Evolutionary conservation across 1,140 invertebrate species (phyloP).

Genomic region (Anthonomus grandis): DNA sequence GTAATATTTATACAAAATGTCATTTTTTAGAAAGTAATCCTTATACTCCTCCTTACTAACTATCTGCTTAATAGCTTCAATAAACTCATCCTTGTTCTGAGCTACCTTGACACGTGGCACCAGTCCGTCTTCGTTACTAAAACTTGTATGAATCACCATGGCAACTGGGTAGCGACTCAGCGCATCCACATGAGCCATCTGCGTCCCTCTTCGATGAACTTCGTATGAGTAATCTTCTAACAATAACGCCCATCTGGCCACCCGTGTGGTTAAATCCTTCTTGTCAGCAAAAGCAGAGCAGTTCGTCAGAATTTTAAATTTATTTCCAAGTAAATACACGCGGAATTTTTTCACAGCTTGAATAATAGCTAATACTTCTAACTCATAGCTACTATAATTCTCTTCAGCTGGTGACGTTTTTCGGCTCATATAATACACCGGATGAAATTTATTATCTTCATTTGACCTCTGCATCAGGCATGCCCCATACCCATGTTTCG

Average conservation of each 20-base stretch:
- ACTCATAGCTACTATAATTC: constrained; percentile 24
- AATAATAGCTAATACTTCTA: constrained; percentile 53
- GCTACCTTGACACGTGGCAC: constrained; percentile 10
- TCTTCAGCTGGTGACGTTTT: constrained; percentile 5
- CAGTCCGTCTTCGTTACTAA: too few relatives aligned
- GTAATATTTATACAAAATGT: constrained; percentile 28
- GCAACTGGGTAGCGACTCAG: constrained; percentile 45
- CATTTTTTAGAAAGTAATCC: constrained; percentile 32
- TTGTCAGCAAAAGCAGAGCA: constrained; percentile 44
- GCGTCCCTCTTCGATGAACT: constrained; percentile 41
- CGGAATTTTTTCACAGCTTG: constrained; percentile 52
- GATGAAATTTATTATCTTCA: constrained; percentile 48
- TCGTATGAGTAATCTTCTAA: constrained; percentile 44
- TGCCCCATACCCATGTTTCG: constrained; percentile 38
- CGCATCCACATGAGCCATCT: constrained; percentile 50
- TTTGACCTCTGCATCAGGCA: constrained; percentile 40
- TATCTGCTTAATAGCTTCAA: constrained; percentile 31
- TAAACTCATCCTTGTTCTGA: constrained; percentile 27
- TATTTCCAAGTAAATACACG: constrained; percentile 50
- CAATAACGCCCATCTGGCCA: constrained; percentile 44
- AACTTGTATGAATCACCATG: too few relatives aligned
- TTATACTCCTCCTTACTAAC: constrained; percentile 27
- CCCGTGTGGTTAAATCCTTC: constrained; percentile 35
- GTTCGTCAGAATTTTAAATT: constrained; percentile 51
- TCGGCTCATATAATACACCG: constrained; percentile 28